These are phyloP conservation scores for Polypterus senegalus DNA, from an alignment of 2,113 vertebrate genomes.

Conservation along the genomic window DNA sequence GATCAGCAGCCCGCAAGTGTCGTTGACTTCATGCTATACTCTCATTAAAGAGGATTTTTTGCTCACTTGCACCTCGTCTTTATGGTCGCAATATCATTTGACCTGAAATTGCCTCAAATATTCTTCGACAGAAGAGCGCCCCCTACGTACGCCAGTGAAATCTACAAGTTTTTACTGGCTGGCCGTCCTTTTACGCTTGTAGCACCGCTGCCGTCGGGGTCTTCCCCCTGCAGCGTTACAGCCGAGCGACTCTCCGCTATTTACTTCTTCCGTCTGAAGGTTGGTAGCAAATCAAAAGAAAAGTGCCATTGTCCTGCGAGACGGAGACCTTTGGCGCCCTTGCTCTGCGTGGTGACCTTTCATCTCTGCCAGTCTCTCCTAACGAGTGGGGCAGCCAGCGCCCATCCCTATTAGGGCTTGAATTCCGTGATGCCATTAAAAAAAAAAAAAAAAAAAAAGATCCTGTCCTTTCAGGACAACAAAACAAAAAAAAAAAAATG, in stretches of 20 bases:
- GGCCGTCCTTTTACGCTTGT: no score
- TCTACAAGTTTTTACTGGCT: no score
- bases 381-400: constrained; percentile 54
- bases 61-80: no score
- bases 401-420: constrained; percentile 58
- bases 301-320: constrained; percentile 59
- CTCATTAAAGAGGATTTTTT: no score
- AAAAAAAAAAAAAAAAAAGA: constrained; percentile 43
- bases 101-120: no score
- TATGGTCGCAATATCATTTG: no score
- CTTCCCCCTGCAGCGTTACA: constrained; percentile 28
- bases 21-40: no score
- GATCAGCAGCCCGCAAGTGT: no score
- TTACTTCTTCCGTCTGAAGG: constrained; percentile 51
- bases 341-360: constrained; percentile 73
- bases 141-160: no score
- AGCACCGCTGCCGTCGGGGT: no score
- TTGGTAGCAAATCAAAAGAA: constrained; percentile 60
- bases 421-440: constrained; percentile 87
- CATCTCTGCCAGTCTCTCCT: constrained; percentile 65
- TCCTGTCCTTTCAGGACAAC: constrained; percentile 83
- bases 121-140: no score
- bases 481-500: constrained; percentile 55
- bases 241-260: constrained; percentile 58
- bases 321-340: constrained; percentile 71